A percentile compares a stretch with the other conserved stretches of the same genome.
These are phyloP conservation scores for Ctenochaetus hawaiiensis DNA, from an alignment of 2,797 vertebrate species.

Conservation along the genomic window DNA sequence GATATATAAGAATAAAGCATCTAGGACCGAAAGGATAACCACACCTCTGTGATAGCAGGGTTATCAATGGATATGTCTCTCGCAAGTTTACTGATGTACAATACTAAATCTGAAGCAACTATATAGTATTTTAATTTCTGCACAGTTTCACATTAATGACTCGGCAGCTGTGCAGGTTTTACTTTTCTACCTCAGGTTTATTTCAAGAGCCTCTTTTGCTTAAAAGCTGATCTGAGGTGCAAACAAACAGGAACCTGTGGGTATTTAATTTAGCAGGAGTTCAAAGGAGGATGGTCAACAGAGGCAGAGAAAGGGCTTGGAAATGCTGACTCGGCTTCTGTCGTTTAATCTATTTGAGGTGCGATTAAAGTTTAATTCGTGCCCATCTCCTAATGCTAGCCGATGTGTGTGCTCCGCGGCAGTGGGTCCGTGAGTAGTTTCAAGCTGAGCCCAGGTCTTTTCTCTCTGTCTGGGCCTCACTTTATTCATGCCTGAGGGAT, in stretches of 20 bases:
- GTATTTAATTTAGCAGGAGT: constrained; percentile 62
- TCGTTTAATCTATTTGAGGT: constrained; percentile 84
- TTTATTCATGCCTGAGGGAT: constrained; percentile 88
- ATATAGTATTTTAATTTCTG: constrained; percentile 37
- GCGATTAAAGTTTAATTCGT: constrained; percentile 86
- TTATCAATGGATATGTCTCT: constrained; percentile 10
- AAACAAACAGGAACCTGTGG: constrained; percentile 60
- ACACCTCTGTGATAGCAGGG: neutral
- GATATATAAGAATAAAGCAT: neutral
- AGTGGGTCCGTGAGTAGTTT: constrained; percentile 76
- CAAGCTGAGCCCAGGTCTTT: constrained; percentile 83
- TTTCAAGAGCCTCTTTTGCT: constrained; percentile 43
- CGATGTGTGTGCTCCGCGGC: constrained; percentile 61
- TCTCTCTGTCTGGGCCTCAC: constrained; percentile 80
- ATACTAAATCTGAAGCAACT: too few species aligned
- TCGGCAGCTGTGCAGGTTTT: constrained; percentile 28
- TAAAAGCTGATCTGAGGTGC: constrained; percentile 43
- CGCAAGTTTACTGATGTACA: too few species aligned
- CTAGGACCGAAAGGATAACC: neutral
- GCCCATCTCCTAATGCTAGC: constrained; percentile 80
- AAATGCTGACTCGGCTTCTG: constrained; percentile 81
- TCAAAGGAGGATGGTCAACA: constrained; percentile 69
- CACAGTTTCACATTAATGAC: constrained; percentile 31
- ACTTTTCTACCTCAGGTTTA: constrained; percentile 29
- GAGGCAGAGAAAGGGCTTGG: constrained; percentile 58